Evolutionary conservation across 2,113 vertebrate species (phyloP).

Genomic region (Hymenochirus boettgeri): DNA sequence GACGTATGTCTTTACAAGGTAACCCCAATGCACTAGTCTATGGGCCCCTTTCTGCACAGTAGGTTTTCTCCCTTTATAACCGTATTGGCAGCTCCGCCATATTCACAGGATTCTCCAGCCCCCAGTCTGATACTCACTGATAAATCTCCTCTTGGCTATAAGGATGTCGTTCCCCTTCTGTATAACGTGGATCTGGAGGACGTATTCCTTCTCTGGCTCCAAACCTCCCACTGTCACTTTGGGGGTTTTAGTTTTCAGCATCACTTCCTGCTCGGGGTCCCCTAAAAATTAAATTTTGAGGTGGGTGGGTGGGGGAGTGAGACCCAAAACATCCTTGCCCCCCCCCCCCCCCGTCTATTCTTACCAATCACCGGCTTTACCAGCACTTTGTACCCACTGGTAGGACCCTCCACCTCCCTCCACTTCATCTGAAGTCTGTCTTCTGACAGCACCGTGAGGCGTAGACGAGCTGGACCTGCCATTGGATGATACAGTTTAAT

Average conservation of each 20-base stretch:
- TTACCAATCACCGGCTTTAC: conserved; percentile 85
- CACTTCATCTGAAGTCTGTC: conserved; percentile 91
- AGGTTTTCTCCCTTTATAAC: no score
- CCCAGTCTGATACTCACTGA: conserved; percentile 71
- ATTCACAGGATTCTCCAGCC: no score
- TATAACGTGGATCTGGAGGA: conserved; percentile 76
- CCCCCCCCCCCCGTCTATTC: conserved; percentile 10
- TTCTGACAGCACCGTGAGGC: conserved; percentile 79
- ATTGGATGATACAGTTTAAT: no score
- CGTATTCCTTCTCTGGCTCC: conserved; percentile 79
- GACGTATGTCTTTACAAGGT: no score
- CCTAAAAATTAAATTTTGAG: conserved; percentile 56
- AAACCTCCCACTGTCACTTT: conserved; percentile 83
- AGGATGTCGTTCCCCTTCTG: conserved; percentile 73
- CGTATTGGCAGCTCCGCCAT: no score
- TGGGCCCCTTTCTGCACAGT: no score
- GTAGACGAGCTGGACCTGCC: conserved; percentile 67
- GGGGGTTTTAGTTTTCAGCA: conserved; percentile 85
- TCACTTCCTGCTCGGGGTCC: conserved; percentile 80
- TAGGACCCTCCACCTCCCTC: conserved; percentile 75
- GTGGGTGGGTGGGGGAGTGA: neutral
- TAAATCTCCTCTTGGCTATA: conserved; percentile 81
- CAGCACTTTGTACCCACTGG: conserved; percentile 82
- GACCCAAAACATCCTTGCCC: neutral
- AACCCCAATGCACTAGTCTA: no score